Evolutionary conservation across 2,797 vertebrate species (phyloP).

Genomic region (Gallinago nigripennis): DNA sequence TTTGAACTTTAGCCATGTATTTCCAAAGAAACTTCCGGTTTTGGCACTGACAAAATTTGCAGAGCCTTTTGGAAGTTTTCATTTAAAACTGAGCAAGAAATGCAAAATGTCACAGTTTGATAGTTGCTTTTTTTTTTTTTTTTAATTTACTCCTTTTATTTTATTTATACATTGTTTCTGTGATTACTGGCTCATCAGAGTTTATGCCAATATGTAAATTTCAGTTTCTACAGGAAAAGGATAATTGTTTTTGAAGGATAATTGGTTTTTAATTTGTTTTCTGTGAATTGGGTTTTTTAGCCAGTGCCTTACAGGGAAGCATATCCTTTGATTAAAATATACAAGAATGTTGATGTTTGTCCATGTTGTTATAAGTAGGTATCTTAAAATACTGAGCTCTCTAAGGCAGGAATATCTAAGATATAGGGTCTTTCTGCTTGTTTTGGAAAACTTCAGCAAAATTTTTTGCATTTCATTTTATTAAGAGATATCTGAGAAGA

Average conservation of each 20-base stretch:
- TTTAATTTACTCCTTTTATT: not conserved
- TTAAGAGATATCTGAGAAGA: not conserved
- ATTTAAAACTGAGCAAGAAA: not conserved
- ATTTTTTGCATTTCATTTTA: not conserved
- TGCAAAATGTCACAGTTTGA: not conserved
- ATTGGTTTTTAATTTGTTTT: slow-evolving; percentile 15
- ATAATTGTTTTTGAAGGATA: not conserved
- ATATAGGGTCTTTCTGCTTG: not conserved
- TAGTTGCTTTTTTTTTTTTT: not conserved
- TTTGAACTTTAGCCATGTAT: not conserved
- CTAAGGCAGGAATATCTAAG: not conserved
- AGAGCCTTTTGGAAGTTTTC: not conserved
- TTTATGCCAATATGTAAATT: not conserved
- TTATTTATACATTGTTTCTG: not conserved
- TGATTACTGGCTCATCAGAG: not conserved
- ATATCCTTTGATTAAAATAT: not conserved
- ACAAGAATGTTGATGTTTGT: not conserved
- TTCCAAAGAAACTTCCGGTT: not conserved
- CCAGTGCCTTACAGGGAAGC: not conserved
- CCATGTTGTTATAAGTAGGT: not conserved
- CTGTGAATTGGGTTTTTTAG: not conserved
- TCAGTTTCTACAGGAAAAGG: not conserved
- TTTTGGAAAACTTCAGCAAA: not conserved
- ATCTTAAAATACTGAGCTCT: not conserved
- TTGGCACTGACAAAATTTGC: not conserved